A percentile compares a stretch with the other conserved stretches of the same genome.
Evolutionary conservation across 2,888 invertebrate genomes (phyloP).

Genomic region (Eristalinus sepulchralis): DNA sequence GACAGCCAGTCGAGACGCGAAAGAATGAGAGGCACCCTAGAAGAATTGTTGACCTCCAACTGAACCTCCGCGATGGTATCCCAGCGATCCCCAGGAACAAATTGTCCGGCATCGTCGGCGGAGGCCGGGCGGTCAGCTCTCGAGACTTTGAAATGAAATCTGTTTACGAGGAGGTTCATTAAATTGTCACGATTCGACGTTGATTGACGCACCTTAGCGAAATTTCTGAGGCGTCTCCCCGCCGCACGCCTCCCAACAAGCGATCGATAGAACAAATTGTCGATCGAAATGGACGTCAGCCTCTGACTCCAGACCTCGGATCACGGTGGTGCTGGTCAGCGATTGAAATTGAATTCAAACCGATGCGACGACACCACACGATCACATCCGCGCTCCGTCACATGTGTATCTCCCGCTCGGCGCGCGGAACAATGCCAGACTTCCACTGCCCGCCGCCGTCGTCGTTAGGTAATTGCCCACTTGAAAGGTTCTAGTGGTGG

Average conservation of each 20-base stretch:
- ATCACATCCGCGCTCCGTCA: not conserved
- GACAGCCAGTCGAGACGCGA: slow-evolving; percentile 28
- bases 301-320: slow-evolving; percentile 22
- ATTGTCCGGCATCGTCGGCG: slow-evolving; percentile 18
- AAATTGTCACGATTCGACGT: slow-evolving; percentile 68
- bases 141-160: slow-evolving; percentile 28
- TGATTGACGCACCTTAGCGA: slow-evolving; percentile 69
- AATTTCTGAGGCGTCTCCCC: slow-evolving; percentile 45
- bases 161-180: slow-evolving; percentile 56
- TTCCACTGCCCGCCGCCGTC: not conserved
- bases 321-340: slow-evolving; percentile 13
- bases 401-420: not conserved
- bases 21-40: slow-evolving; percentile 50
- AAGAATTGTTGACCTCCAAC: slow-evolving; percentile 65
- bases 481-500: not conserved
- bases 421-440: not conserved
- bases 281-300: slow-evolving; percentile 21
- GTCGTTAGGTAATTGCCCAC: slow-evolving; percentile 12
- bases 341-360: slow-evolving; percentile 37
- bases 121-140: not conserved
- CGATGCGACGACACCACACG: slow-evolving; percentile 5
- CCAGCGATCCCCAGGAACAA: slow-evolving; percentile 45
- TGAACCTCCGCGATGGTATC: slow-evolving; percentile 50
- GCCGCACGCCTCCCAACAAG: slow-evolving; percentile 2
- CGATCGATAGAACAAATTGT: slow-evolving; percentile 47